Conservation (phyloP, 2,797 vertebrate species). For the Phoxinus dragarum region DNA sequence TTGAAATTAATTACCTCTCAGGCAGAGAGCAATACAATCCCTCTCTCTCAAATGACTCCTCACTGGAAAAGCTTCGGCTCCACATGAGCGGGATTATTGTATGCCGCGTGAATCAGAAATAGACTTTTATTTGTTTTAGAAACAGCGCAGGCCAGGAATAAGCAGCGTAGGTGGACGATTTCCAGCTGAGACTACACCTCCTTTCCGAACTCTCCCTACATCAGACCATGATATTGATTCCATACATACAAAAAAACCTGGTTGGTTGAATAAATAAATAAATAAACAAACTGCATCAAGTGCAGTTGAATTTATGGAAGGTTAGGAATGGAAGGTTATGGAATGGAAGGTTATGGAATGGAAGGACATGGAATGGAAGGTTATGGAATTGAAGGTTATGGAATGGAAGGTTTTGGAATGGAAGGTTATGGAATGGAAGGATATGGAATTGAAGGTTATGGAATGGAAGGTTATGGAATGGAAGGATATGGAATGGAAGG, state of each 20-base stretch:
- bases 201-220: slow-evolving; percentile 6
- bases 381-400: no score
- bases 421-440: no score
- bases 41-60: slow-evolving; percentile 33
- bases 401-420: no score
- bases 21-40: slow-evolving; percentile 42
- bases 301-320: neutral
- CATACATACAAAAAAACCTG: no score
- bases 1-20: slow-evolving; percentile 59
- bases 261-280: neutral
- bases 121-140: slow-evolving; percentile 42
- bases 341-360: no score
- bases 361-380: no score
- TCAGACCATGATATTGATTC: slow-evolving; percentile 20
- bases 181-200: slow-evolving; percentile 12
- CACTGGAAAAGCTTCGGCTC: slow-evolving; percentile 35
- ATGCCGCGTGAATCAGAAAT: slow-evolving; percentile 9
- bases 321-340: no score
- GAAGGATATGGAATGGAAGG: no score
- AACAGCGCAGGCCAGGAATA: neutral
- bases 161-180: slow-evolving; percentile 1
- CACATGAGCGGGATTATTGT: slow-evolving; percentile 34
- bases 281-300: neutral
- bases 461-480: no score
- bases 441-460: no score